Evolutionary conservation across 2,888 invertebrate species (phyloP).

Genomic region (Eueremaeus valkanovi): DNA sequence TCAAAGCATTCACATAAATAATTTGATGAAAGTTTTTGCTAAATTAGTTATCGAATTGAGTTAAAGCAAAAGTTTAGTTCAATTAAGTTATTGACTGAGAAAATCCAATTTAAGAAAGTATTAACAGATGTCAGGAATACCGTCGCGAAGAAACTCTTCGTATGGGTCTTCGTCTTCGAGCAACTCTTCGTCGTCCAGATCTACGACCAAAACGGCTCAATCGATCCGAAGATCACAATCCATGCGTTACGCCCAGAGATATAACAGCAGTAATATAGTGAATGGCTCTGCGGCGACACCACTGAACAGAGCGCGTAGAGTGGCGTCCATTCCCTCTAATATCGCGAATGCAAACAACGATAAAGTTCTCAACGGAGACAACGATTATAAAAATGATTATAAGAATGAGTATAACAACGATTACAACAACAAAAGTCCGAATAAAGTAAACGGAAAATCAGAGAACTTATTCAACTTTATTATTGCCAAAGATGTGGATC

Average conservation of each 20-base stretch:
- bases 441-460: not conserved
- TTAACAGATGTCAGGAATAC: conserved; percentile 26
- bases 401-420: too few relatives aligned
- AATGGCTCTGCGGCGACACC: not conserved
- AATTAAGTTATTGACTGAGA: not conserved
- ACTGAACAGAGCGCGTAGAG: conserved; percentile 18
- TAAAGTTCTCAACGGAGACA: conserved; percentile 1
- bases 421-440: not conserved
- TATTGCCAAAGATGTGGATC: conserved; percentile 20
- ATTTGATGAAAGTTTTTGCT: not conserved
- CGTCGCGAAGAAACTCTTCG: conserved; percentile 6
- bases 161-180: conserved; percentile 16
- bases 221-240: conserved; percentile 22
- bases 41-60: not conserved
- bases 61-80: not conserved
- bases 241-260: conserved; percentile 32
- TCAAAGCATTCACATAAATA: not conserved
- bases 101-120: not conserved
- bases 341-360: not conserved
- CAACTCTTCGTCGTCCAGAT: not conserved
- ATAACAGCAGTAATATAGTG: conserved; percentile 22
- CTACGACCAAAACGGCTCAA: not conserved
- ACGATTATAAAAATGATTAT: not conserved
- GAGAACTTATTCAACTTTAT: conserved; percentile 17
- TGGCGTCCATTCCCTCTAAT: conserved; percentile 14